phyloP scores from a whole-genome alignment of 2,797 vertebrate genomes.

The Mus minutoides region DNA sequence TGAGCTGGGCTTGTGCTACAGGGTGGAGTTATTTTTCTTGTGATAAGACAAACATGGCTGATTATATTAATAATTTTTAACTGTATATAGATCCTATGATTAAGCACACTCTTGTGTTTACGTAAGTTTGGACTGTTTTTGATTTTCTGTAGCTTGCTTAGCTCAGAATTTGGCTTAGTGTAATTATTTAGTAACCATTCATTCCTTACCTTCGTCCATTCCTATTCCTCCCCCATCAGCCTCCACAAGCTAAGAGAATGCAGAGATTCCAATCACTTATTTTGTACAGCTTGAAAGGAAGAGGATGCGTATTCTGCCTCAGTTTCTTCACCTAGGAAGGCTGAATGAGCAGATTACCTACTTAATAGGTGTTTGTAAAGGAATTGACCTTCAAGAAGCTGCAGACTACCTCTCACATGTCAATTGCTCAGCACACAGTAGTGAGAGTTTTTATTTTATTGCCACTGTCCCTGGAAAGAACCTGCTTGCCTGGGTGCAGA shows the following conservation, averaged over 20 bases:
- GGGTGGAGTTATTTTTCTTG: not conserved
- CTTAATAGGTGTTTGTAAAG: not conserved
- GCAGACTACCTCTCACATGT: not conserved
- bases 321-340: slow-evolving; percentile 11
- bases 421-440: not conserved
- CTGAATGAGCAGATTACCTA: not conserved
- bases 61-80: not conserved
- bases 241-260: not conserved
- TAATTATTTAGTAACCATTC: not conserved
- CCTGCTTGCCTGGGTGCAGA: not conserved
- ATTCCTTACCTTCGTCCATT: not conserved
- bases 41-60: not conserved
- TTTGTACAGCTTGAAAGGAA: not conserved
- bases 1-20: not conserved
- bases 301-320: not conserved
- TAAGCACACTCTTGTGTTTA: not conserved
- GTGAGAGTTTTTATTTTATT: not conserved
- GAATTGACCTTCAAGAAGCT: not conserved
- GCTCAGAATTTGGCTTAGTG: not conserved
- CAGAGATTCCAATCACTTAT: not conserved
- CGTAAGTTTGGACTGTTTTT: not conserved
- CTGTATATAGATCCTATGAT: not conserved
- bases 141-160: not conserved
- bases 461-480: not conserved
- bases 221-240: rapidly evolving